phyloP scores from a whole-genome alignment of 1,140 invertebrate genomes.

The Drosophila truncata region DNA sequence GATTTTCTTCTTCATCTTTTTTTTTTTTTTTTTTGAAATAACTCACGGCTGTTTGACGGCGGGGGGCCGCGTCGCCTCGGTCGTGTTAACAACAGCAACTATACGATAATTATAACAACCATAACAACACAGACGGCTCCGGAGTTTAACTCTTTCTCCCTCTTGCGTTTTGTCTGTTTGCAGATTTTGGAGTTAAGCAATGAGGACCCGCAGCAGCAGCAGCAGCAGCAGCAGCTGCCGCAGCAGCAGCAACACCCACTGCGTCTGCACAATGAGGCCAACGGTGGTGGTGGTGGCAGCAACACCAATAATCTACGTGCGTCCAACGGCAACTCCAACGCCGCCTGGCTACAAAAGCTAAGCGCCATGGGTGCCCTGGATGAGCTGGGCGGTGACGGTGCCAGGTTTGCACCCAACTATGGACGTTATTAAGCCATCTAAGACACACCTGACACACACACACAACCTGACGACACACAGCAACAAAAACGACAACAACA shows the following conservation, averaged over 20 bases:
- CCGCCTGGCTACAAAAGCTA: conserved; percentile 75
- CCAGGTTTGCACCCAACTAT: conserved; percentile 43
- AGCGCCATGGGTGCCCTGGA: conserved; percentile 72
- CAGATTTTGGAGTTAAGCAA: conserved; percentile 85
- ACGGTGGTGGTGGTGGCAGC: conserved; percentile 27
- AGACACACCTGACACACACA: conserved; percentile 13
- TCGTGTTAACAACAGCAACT: conserved; percentile 62
- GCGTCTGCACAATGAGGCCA: conserved; percentile 77
- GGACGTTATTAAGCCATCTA: conserved; percentile 47
- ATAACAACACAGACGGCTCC: conserved; percentile 53
- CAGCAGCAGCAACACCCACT: conserved; percentile 67
- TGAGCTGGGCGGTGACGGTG: conserved; percentile 54
- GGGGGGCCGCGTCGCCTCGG: conserved; percentile 43
- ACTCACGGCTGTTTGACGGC: conserved; percentile 49
- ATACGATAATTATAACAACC: conserved; percentile 74
- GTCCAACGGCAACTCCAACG: conserved; percentile 55
- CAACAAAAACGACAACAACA: conserved; percentile 15
- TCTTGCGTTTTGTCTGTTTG: conserved; percentile 62
- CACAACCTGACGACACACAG: conserved; percentile 9
- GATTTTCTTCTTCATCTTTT: conserved; percentile 41
- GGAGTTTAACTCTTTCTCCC: conserved; percentile 62
- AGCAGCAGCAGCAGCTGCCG: conserved; percentile 58
- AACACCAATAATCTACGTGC: conserved; percentile 55
- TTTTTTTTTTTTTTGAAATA: conserved; percentile 64
- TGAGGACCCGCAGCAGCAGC: conserved; percentile 76